These are phyloP conservation scores for Trachelus troglodyta DNA, from an alignment of 2,888 invertebrate species.

Conservation along the genomic window DNA sequence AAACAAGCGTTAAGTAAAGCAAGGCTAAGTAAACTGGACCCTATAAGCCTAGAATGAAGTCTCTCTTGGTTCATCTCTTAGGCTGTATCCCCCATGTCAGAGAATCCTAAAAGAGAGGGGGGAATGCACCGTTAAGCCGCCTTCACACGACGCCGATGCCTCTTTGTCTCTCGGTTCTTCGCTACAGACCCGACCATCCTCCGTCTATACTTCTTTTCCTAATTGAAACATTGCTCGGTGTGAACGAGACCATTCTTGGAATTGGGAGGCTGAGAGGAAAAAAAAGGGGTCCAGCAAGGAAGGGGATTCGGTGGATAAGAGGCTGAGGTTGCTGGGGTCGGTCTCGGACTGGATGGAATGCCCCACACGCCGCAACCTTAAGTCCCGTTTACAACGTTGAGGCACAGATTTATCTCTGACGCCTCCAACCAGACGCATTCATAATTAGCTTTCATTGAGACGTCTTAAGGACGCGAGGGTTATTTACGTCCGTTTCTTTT, in stretches of 20 bases:
- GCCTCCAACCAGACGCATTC: background rate
- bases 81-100: background rate
- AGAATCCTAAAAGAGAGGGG: background rate
- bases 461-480: background rate
- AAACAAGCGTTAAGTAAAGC: background rate
- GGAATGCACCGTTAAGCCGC: background rate
- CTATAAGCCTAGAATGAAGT: conserved; percentile 7
- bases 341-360: conserved; percentile 15
- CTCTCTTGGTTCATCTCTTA: background rate
- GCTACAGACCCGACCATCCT: background rate
- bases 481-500: background rate
- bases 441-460: background rate
- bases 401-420: background rate
- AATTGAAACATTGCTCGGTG: conserved; percentile 49
- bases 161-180: background rate
- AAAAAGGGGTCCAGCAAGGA: conserved; percentile 27
- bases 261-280: conserved; percentile 24
- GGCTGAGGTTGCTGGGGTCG: conserved; percentile 25
- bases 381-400: background rate
- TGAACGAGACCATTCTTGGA: conserved; percentile 47
- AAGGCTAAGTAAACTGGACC: conserved; percentile 5
- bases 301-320: conserved; percentile 39
- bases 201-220: conserved; percentile 23
- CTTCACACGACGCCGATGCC: background rate
- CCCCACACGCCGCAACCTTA: background rate